Evolutionary conservation across 2,888 invertebrate species (phyloP).

Genomic region (Chymomyza fuscimana): DNA sequence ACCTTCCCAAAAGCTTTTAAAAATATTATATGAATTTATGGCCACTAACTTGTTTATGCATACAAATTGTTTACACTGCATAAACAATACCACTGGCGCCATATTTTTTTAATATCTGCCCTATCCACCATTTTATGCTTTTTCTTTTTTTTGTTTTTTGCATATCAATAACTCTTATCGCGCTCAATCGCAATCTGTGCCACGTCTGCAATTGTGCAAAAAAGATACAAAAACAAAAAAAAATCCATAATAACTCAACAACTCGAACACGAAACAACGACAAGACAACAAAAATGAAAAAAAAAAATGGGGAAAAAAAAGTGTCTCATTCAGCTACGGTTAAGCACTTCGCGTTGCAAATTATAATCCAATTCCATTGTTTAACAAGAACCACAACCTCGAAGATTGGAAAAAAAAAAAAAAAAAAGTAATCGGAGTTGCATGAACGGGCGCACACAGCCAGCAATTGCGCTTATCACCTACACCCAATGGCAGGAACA

Average conservation of each 20-base stretch:
- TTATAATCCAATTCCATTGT: conserved; percentile 75
- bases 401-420: conserved; percentile 19
- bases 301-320: conserved; percentile 17
- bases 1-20: not conserved
- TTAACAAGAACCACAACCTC: conserved; percentile 39
- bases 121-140: conserved; percentile 15
- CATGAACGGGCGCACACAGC: conserved; percentile 23
- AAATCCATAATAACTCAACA: conserved; percentile 45
- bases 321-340: conserved; percentile 40
- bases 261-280: conserved; percentile 61
- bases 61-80: conserved; percentile 57
- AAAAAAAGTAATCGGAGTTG: conserved; percentile 22
- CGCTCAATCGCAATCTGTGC: conserved; percentile 42
- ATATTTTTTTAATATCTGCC: conserved; percentile 28
- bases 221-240: conserved; percentile 23
- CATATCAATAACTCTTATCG: conserved; percentile 68
- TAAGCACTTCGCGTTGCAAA: conserved; percentile 55
- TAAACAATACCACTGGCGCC: conserved; percentile 68
- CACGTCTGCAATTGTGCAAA: conserved; percentile 43
- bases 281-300: conserved; percentile 22
- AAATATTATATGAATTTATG: conserved; percentile 7
- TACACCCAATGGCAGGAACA: conserved; percentile 41
- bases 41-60: conserved; percentile 35
- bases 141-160: conserved; percentile 30
- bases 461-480: conserved; percentile 72